Evolutionary conservation across 2,888 invertebrate genomes (phyloP).

Genomic region (Eurois occulta): DNA sequence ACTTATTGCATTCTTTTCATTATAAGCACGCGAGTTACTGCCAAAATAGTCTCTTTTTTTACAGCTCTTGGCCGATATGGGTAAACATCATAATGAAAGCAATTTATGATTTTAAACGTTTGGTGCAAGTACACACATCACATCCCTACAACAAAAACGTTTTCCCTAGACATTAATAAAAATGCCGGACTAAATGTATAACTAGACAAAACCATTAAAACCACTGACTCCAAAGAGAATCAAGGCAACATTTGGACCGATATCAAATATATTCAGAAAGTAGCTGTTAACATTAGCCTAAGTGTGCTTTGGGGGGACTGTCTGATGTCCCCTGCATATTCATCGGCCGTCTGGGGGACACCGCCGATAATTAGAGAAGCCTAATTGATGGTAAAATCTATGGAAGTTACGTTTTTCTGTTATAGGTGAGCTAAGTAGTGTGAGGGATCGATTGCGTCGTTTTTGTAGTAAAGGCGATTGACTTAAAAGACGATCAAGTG

Average conservation of each 20-base stretch:
- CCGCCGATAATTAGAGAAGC: constrained; percentile 72
- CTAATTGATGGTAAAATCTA: constrained; percentile 74
- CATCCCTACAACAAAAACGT: not conserved
- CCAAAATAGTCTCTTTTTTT: not conserved
- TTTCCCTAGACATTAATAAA: not conserved
- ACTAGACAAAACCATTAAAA: constrained; percentile 8
- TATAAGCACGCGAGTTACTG: not conserved
- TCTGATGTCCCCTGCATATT: constrained; percentile 72
- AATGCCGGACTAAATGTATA: not conserved
- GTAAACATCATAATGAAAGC: not conserved
- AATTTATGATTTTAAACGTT: not conserved
- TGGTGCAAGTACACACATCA: not conserved
- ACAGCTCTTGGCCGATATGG: not conserved
- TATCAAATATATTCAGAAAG: constrained; percentile 62
- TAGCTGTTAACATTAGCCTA: constrained; percentile 63
- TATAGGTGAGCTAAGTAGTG: not conserved
- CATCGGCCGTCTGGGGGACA: constrained; percentile 71
- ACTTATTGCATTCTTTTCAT: not conserved
- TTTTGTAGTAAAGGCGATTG: not conserved
- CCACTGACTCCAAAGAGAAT: constrained; percentile 21
- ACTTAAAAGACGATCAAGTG: no score
- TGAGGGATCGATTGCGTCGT: not conserved
- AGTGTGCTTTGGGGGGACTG: constrained; percentile 56
- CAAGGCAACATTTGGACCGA: constrained; percentile 34
- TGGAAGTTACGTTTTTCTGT: constrained; percentile 24